phyloP scores from a whole-genome alignment of 2,888 invertebrate species.

The Polyommatus iphigenia region DNA sequence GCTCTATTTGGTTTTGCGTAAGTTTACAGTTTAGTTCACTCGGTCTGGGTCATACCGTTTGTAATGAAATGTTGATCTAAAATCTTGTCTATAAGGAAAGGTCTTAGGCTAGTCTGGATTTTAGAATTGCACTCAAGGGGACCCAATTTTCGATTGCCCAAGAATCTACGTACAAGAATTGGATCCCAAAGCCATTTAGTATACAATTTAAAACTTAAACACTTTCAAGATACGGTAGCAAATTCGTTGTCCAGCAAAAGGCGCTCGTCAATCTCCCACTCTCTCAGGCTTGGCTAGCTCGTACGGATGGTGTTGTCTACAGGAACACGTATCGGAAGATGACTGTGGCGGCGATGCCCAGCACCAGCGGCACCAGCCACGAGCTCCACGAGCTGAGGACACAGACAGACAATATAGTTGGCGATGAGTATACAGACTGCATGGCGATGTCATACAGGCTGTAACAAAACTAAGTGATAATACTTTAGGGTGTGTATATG shows the following conservation, averaged over 20 bases:
- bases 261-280: not conserved
- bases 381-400: constrained; percentile 73
- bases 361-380: constrained; percentile 84
- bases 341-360: constrained; percentile 84
- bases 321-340: constrained; percentile 85
- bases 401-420: not conserved
- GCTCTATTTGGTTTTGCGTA: not conserved
- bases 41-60: not conserved
- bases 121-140: not conserved
- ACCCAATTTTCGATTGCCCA: not conserved
- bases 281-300: not conserved
- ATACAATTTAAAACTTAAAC: not conserved
- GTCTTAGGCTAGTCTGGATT: not conserved
- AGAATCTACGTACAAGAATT: not conserved
- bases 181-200: not conserved
- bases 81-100: not conserved
- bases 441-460: too few species aligned
- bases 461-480: too few species aligned
- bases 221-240: not conserved
- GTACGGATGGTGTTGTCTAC: constrained; percentile 40
- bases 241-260: not conserved
- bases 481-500: too few species aligned
- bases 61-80: not conserved
- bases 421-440: too few species aligned
- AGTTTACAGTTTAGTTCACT: not conserved